Evolutionary conservation across 2,888 invertebrate genomes (phyloP), one percentile per base, ranked within the genome.

Genomic region (Ormia ochracea): DNA sequence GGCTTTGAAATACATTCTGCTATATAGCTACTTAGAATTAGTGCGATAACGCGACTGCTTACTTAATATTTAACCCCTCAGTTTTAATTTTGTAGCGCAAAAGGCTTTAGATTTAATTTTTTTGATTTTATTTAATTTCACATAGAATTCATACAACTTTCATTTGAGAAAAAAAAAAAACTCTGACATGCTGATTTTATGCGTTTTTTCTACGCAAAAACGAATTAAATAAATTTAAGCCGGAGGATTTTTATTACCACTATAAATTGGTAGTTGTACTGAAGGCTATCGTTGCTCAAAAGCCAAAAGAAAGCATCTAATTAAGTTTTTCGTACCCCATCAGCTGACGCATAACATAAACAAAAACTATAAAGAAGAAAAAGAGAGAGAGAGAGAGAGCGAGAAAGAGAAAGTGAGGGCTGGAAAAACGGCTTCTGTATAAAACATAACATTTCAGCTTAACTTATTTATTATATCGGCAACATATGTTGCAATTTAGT

Each of bases 321-420:
- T 75, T 79, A 70, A 38, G 59, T 28, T 75, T 79, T 65, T 65
- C 69, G 59, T 41, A 17, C 19, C 7, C 36, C 12, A 31, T 41
- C 50, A 21, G 12, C 12, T 41, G 52, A 31, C 12, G 6, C 52
- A 31, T 5, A 38, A 17, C n/a, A n/a, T n/a, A n/a, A n/a, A n/a
- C n/a, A n/a, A n/a, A n/a, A n/a, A n/a, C n/a, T n/a, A n/a, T n/a
- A n/a, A n/a, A n/a, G n/a, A n/a, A n/a, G n/a, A n/a, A n/a, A n/a
- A n/a, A n/a, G n/a, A n/a, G n/a, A n/a, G n/a, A n/a, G n/a, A n/a
- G 14, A 14, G 38, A 4, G 26, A 0, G n/a, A 31, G 14, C 1
- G 10, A 21, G 7, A 63, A 28, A 31, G 19, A 48, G 14, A 63
- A 28, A 31, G 19, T 38, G 14, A 28, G 23, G 48, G 12, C 58